Evolutionary conservation across 92 coral and sea anemone species (phyloP).

Genomic region (Chrysogorgia sp.): DNA sequence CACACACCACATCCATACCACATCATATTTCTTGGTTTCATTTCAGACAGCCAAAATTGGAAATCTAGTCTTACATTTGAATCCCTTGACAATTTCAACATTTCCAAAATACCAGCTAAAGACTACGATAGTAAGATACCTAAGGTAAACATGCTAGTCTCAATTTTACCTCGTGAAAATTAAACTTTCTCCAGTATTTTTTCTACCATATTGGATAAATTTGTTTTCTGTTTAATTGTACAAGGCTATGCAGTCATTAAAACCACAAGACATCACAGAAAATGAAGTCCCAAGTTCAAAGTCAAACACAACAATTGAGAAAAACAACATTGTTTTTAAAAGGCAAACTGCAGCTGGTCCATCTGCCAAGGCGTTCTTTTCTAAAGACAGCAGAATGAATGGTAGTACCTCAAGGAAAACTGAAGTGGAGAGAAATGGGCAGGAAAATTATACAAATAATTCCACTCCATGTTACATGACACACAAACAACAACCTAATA

Average conservation of each 20-base stretch:
- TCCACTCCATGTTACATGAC: not conserved
- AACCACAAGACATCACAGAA: not conserved
- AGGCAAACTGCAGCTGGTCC: not conserved
- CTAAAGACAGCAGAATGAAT: not conserved
- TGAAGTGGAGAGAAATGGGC: not conserved
- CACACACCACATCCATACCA: no score
- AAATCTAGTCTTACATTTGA: constrained; percentile 70
- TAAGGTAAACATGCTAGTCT: not conserved
- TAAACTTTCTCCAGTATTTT: no score
- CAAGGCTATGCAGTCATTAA: not conserved
- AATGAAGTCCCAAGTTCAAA: not conserved
- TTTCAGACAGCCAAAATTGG: constrained; percentile 84
- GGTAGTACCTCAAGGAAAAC: not conserved
- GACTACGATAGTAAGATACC: not conserved
- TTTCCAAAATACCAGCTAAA: constrained; percentile 51
- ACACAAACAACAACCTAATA: not conserved
- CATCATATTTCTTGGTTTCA: not conserved
- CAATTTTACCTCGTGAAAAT: no score
- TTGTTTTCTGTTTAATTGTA: no score
- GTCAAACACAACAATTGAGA: not conserved
- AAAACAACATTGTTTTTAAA: not conserved
- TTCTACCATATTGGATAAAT: no score
- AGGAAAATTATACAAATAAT: not conserved
- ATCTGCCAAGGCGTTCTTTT: not conserved
- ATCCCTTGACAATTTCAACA: constrained; percentile 46